phyloP scores from a whole-genome alignment of 2,888 invertebrate species.

The Hipparchia semele region DNA sequence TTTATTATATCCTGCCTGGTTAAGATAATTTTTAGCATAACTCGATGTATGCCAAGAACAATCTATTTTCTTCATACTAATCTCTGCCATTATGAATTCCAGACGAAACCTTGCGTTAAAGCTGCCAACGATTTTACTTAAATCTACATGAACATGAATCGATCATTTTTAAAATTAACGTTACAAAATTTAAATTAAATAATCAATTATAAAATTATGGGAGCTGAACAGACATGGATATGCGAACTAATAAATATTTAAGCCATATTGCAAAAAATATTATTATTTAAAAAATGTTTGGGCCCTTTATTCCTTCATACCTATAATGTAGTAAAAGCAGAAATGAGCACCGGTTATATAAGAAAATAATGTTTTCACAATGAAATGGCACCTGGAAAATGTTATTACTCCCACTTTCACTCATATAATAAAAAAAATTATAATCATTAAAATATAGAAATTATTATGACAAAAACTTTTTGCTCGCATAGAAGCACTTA shows the following conservation, averaged over 20 bases:
- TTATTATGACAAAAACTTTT: conserved; percentile 44
- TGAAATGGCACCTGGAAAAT: conserved; percentile 30
- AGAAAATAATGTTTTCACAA: conserved; percentile 30
- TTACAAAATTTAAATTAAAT: conserved; percentile 4
- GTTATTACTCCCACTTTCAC: conserved; percentile 18
- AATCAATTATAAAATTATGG: neutral
- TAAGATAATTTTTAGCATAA: no score
- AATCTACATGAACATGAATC: conserved; percentile 3
- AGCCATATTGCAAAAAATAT: neutral
- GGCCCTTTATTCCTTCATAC: conserved; percentile 18
- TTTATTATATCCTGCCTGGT: no score
- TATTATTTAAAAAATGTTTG: conserved; percentile 4
- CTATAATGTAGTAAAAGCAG: conserved; percentile 18
- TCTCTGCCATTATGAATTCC: neutral
- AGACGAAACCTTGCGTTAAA: neutral
- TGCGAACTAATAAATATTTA: neutral
- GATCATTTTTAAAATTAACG: neutral
- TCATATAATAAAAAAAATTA: neutral
- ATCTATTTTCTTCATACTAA: neutral
- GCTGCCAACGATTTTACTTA: conserved; percentile 6
- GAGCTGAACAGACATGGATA: neutral
- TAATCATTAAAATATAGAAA: conserved; percentile 15
- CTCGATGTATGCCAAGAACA: no score
- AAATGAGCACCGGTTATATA: conserved; percentile 36
- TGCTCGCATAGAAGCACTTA: conserved; percentile 48